Evolutionary conservation across 2,113 vertebrate species (phyloP).

Genomic region (Ondatra zibethicus): DNA sequence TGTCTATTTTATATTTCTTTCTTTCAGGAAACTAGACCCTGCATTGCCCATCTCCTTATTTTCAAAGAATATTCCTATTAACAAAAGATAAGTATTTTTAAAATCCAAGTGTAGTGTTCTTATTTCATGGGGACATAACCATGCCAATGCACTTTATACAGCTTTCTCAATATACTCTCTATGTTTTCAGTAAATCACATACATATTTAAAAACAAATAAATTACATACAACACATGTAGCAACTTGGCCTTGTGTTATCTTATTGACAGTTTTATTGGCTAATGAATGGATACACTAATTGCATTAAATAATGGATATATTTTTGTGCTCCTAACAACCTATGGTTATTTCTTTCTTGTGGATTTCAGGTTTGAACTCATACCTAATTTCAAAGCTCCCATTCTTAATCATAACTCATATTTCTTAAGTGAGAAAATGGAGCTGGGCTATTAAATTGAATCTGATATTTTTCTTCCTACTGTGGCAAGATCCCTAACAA

Average conservation of each 20-base stretch:
- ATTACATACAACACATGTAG: neutral
- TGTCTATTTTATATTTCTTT: neutral
- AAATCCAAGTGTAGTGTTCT: neutral
- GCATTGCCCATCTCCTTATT: neutral
- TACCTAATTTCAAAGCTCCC: constrained; percentile 18
- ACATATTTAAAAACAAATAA: constrained; percentile 25
- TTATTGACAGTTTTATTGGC: constrained; percentile 27
- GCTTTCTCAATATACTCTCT: constrained; percentile 6
- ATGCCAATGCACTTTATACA: neutral
- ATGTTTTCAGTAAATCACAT: neutral
- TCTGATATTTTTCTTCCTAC: neutral
- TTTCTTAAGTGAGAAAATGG: neutral
- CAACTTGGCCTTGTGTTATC: neutral
- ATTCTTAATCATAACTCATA: constrained; percentile 7
- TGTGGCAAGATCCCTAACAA: neutral
- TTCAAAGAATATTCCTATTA: neutral
- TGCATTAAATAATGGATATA: neutral
- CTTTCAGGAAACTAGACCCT: neutral
- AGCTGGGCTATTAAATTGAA: neutral
- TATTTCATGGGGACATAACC: neutral
- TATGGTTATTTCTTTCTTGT: neutral
- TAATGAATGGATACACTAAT: neutral
- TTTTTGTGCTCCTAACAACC: neutral
- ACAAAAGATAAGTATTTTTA: neutral
- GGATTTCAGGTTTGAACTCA: constrained; percentile 11